Base-by-base conservation (phyloP, 2,797 vertebrate genomes). In the Parambassis ranga region DNA sequence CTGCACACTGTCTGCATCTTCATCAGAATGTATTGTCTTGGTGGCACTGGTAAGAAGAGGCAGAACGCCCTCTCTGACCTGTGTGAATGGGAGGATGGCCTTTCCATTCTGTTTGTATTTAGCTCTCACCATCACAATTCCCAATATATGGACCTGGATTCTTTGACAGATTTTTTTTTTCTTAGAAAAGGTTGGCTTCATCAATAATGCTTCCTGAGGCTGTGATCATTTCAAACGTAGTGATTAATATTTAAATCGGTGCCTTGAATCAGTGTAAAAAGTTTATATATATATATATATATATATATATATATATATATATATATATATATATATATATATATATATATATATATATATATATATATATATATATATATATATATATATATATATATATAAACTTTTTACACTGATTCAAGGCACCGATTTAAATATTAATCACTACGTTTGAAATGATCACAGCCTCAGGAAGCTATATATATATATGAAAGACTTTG, bases 141-240 rank as follows among this genome's bases (percentile, higher is more conserved):
- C 47, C 53, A 67, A 53, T 60, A 36, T 22, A n/a, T 44, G 62
- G 71, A 68, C 39, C 58, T 58, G 13, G 4, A 43, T 24, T 16
- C 28, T 14, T n/a, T n/a, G 9, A 10, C 1, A n/a, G 13, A 4
- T 24, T 35, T 31, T 37, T 19, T 55, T 5, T 31, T 28, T 44
- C 46, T 63, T 33, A 24, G 23, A 67, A 23, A 22, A 18, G 26
- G 14, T 28, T 24, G 24, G 44, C 31, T 42, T 72, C 16, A 20
- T 38, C 50, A 6, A 8, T 10, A 6, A 30, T n/a, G n/a, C n/a
- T n/a, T n/a, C n/a, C n/a, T n/a, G n/a, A n/a, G n/a, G n/a, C 42
- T 79, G 31, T 42, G 32, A 59, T 57, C 68, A 73, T 73, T 73
- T 78, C 68, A 74, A 28, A 7, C 7, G 4, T 42, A 27, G 10